phyloP scores from a whole-genome alignment of 2,797 vertebrate species.

The Nyctibius grandis region DNA sequence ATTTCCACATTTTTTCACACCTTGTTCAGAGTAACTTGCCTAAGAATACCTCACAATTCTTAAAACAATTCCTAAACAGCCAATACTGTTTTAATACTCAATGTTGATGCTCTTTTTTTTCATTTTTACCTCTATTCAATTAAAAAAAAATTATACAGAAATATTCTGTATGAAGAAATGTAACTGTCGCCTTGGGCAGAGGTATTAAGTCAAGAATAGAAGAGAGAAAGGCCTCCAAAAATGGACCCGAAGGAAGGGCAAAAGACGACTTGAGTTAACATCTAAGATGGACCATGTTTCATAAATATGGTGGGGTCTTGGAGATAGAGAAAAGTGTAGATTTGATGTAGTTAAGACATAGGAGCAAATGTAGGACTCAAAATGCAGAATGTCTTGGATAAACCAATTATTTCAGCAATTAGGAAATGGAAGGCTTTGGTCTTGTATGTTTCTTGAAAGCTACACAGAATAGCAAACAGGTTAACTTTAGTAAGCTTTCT shows the following conservation, averaged over 20 bases:
- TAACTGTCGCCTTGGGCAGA: background rate
- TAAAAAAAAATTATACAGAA: background rate
- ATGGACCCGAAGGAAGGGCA: background rate
- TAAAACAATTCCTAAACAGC: background rate
- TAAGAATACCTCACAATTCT: background rate
- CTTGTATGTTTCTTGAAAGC: background rate
- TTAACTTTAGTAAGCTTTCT: background rate
- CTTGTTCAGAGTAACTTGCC: background rate
- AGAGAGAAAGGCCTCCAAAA: background rate
- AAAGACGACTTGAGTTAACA: background rate
- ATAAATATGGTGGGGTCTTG: background rate
- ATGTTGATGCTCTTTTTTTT: background rate
- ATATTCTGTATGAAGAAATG: background rate
- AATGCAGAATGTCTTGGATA: background rate
- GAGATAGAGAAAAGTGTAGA: background rate
- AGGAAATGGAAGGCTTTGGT: background rate
- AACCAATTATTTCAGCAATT: background rate
- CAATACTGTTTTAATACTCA: background rate
- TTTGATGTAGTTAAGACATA: background rate
- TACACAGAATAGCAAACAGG: background rate
- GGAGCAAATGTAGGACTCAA: background rate
- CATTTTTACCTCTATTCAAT: background rate
- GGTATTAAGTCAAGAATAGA: background rate
- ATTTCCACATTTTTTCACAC: constrained; percentile 4
- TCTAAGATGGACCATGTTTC: background rate